Evolutionary conservation across 2,113 vertebrate genomes (phyloP), one percentile per base, ranked within the genome.

Genomic region (Heterotilapia buettikoferi): DNA sequence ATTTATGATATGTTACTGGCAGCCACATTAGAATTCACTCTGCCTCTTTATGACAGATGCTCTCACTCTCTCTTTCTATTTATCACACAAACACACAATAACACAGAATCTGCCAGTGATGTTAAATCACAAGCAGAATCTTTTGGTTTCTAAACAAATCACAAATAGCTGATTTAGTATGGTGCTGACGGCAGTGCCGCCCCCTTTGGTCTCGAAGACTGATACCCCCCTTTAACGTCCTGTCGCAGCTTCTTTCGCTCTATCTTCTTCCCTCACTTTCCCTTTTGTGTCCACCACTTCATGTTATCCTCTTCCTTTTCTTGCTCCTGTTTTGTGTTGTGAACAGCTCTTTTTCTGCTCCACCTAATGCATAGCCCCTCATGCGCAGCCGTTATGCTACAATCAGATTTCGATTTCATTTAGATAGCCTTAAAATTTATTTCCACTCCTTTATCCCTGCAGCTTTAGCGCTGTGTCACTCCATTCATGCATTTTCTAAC

Each of bases 1-100:
- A 96, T 95, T 95, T 95, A 95, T 93, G 92, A 93, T 85, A 91
- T 71, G 87, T 78, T 86, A 43, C 88, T 76, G 38, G 92, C 91
- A 87, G 59, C 81, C 92, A 82, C 89, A 91, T 94, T 93, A 93
- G 78, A 89, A 94, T 95, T 90, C 86, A 85, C 76, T 84, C 38
- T 68, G 84, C 86, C 86, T 86, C 88, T 85, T 47, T 4, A 24
- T 91, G 90, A 92, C 90, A 89, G 89, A 92, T 91, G 92, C 91
- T 88, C 83, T 84, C 80, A 50, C 54, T 83, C 79, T 84, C 18
- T 33, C 56, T 80, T 47, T 63, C 89, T 78, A 88, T 93, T 93
- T 80, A 88, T 94, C 92, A 94, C 50, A 10, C 83, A 54, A 78
- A 79, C 71, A 84, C 83, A 84, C 76, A 68, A 56, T 87, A 84